phyloP scores from a whole-genome alignment of 2,888 invertebrate genomes.

The Catonia carolina region DNA sequence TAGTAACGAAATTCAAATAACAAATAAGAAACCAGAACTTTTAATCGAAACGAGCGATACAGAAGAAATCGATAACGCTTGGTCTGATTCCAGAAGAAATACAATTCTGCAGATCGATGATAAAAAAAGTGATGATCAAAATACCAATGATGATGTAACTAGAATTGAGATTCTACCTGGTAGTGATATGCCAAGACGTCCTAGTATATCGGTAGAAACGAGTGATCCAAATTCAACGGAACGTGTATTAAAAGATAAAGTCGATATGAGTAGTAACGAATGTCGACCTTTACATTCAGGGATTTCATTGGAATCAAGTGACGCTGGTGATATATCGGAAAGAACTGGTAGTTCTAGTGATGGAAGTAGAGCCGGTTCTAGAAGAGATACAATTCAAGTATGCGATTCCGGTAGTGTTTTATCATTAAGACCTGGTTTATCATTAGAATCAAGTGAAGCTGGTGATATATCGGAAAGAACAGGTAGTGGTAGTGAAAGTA shows the following conservation, averaged over 20 bases:
- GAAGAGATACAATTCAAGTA: constrained; percentile 33
- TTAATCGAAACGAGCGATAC: constrained; percentile 42
- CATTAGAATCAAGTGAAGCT: constrained; percentile 61
- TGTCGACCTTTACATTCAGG: constrained; percentile 50
- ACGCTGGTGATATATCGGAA: constrained; percentile 52
- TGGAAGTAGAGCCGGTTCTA: constrained; percentile 32
- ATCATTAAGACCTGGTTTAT: constrained; percentile 56
- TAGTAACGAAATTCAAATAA: background rate
- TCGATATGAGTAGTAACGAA: constrained; percentile 9
- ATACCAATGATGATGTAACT: constrained; percentile 27
- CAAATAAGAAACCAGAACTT: constrained; percentile 26
- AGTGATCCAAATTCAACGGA: constrained; percentile 27
- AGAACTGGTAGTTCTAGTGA: constrained; percentile 53
- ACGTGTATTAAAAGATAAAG: constrained; percentile 18
- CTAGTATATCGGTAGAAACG: constrained; percentile 36
- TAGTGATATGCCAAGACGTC: constrained; percentile 33
- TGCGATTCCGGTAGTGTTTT: constrained; percentile 34
- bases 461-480: constrained; percentile 50
- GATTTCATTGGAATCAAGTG: constrained; percentile 62
- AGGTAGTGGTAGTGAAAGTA: constrained; percentile 37
- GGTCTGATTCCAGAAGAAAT: constrained; percentile 39
- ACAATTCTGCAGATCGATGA: constrained; percentile 32
- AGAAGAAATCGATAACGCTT: constrained; percentile 53
- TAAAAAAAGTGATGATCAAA: constrained; percentile 1
- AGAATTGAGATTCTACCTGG: constrained; percentile 34